Percentiles rank a stretch among this genome's conserved stretches.
Evolutionary conservation across 35 echinoderm and acorn worm species (phyloP).

Genomic region (Eucidaris tribuloides): DNA sequence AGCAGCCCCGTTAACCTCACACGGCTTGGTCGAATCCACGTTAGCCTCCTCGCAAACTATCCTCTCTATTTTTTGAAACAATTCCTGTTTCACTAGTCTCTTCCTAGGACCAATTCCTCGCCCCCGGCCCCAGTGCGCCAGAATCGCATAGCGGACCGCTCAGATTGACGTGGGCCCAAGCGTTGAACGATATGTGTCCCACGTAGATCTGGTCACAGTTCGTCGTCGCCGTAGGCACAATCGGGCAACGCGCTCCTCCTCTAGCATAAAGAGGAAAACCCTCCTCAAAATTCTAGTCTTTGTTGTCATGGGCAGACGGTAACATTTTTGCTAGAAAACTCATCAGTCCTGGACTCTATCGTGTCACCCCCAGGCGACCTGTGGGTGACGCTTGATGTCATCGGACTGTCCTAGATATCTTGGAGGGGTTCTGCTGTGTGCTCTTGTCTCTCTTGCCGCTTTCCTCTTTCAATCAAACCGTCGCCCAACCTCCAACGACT

Average conservation of each 20-base stretch:
- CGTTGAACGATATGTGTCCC: slow-evolving; percentile 42
- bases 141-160: neutral
- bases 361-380: neutral
- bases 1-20: slow-evolving; percentile 11
- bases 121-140: neutral
- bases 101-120: neutral
- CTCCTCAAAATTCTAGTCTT: slow-evolving; percentile 9
- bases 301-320: slow-evolving; percentile 22
- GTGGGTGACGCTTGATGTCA: slow-evolving; percentile 15
- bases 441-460: neutral
- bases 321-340: neutral
- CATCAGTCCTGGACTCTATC: neutral
- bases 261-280: slow-evolving; percentile 43
- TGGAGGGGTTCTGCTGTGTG: slow-evolving; percentile 1
- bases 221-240: too few species aligned
- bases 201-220: slow-evolving; percentile 53
- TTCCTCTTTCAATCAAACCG: too few species aligned
- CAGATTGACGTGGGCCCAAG: neutral
- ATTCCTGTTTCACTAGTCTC: neutral
- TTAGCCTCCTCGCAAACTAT: neutral
- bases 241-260: too few species aligned
- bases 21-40: neutral
- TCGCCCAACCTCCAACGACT: neutral
- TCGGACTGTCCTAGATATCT: slow-evolving; percentile 9
- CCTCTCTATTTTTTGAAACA: neutral